phyloP scores from a whole-genome alignment of 2,888 invertebrate species.

The Pachydiplax longipennis region DNA sequence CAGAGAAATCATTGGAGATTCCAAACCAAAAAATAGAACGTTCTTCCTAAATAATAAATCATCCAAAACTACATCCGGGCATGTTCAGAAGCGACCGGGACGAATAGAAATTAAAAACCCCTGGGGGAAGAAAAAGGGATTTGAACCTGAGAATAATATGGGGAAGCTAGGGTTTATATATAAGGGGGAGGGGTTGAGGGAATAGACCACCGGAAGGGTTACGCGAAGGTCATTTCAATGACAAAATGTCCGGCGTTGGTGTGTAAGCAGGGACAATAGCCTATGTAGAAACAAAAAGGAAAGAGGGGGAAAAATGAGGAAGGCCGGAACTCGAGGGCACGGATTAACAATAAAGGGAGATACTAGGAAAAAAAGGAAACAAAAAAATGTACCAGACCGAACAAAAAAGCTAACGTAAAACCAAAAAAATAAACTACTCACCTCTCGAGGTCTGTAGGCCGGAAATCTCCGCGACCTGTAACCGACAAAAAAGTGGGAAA shows the following conservation, averaged over 20 bases:
- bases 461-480: constrained; percentile 82
- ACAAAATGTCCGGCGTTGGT: not conserved
- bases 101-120: not conserved
- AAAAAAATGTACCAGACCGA: not conserved
- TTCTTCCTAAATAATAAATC: not conserved
- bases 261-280: not conserved
- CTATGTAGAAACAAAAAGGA: constrained; percentile 43
- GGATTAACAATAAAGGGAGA: constrained; percentile 4
- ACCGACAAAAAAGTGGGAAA: constrained; percentile 52
- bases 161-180: not conserved
- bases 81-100: not conserved
- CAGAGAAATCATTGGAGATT: not conserved
- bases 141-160: not conserved
- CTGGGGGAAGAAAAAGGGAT: not conserved
- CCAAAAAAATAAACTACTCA: constrained; percentile 61
- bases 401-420: constrained; percentile 23
- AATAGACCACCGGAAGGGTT: not conserved
- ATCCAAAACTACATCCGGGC: not conserved
- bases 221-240: not conserved
- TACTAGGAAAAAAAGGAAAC: not conserved
- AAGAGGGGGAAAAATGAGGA: constrained; percentile 50
- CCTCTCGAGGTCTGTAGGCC: constrained; percentile 85
- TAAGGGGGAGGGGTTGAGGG: not conserved
- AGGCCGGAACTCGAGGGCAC: constrained; percentile 53
- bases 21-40: not conserved